Conservation (phyloP, 2,888 invertebrate genomes). For the Callyntrura guangdongensis region DNA sequence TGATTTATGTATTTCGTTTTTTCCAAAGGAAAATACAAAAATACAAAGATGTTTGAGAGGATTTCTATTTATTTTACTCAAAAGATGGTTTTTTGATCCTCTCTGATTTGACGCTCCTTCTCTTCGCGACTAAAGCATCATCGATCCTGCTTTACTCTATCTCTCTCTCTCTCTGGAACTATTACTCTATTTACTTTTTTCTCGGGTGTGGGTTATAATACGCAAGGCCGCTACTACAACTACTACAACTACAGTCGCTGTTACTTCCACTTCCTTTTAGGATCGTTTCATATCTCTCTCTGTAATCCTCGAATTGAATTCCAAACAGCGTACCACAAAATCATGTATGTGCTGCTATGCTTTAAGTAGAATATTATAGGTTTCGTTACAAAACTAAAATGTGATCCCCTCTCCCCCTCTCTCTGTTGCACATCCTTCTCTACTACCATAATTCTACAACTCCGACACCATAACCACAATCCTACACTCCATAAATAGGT, state of each 20-base stretch:
- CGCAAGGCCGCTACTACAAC: no score
- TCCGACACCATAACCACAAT: no score
- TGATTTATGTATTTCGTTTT: no score
- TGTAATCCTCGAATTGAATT: conserved; percentile 44
- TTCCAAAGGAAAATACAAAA: neutral
- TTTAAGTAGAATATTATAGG: neutral
- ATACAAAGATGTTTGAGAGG: conserved; percentile 13
- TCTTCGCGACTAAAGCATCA: neutral
- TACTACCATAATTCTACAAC: neutral
- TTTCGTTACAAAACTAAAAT: neutral
- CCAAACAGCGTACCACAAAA: conserved; percentile 19
- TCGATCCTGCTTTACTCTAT: neutral
- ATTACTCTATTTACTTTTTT: no score
- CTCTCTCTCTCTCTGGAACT: neutral
- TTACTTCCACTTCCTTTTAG: neutral
- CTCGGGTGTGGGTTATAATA: no score
- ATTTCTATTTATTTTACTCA: neutral
- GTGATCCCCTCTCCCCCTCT: neutral
- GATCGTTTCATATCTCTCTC: conserved; percentile 1
- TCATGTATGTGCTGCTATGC: neutral
- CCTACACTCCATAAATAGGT: no score
- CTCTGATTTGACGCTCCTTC: conserved; percentile 34
- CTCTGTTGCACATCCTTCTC: neutral
- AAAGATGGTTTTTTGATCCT: neutral
- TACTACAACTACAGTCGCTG: no score